Percentiles rank a stretch among this genome's conserved stretches.
phyloP scores from a whole-genome alignment of 2,113 vertebrate genomes.

The Meriones unguiculatus region DNA sequence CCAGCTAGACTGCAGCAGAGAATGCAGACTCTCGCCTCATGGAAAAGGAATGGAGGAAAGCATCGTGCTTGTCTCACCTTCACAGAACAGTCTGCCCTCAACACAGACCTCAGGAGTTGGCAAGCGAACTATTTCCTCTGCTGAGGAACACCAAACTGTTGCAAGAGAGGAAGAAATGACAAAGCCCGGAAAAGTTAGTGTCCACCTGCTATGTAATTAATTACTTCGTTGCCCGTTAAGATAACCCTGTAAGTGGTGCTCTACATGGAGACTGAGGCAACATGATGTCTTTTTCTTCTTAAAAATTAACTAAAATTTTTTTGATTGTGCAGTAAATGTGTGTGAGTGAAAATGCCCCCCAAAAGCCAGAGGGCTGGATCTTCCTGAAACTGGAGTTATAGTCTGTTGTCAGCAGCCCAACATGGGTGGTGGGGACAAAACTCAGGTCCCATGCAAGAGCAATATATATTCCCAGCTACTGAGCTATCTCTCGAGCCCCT shows the following conservation, averaged over 20 bases:
- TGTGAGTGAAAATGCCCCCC: not conserved
- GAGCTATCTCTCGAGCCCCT: not conserved
- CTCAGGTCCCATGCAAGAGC: not conserved
- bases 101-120: not conserved
- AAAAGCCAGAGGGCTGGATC: not conserved
- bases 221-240: not conserved
- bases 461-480: not conserved
- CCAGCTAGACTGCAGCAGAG: not conserved
- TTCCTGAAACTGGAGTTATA: not conserved
- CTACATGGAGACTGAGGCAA: not conserved
- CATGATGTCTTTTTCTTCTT: not conserved
- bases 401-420: not conserved
- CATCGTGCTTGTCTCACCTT: not conserved
- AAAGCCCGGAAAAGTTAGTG: not conserved
- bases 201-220: not conserved
- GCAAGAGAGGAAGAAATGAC: not conserved
- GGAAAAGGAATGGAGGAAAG: not conserved
- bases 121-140: constrained; percentile 30
- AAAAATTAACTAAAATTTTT: not conserved
- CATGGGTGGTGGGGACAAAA: not conserved
- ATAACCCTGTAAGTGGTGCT: not conserved
- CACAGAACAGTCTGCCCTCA: constrained; percentile 17
- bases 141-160: not conserved
- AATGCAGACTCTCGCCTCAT: not conserved
- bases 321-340: not conserved